Conservation (phyloP, 2,113 vertebrate genomes). For the Vicugna pacos region DNA sequence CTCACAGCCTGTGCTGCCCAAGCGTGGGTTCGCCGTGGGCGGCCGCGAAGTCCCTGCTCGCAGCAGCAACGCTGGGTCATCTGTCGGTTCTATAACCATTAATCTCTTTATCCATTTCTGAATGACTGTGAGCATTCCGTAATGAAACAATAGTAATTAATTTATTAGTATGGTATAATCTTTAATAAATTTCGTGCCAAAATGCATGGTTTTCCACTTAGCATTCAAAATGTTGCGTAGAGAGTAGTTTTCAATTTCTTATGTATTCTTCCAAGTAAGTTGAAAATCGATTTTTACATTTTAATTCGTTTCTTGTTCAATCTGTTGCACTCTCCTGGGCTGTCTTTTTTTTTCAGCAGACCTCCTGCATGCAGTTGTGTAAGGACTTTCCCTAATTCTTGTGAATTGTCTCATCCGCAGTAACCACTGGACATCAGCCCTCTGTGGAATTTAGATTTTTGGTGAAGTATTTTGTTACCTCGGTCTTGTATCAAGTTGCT, state of each 20-base stretch:
- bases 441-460: constrained; percentile 85
- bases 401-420: constrained; percentile 83
- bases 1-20: constrained; percentile 32
- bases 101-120: constrained; percentile 59
- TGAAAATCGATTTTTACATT: constrained; percentile 82
- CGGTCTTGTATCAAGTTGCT: constrained; percentile 90
- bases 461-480: constrained; percentile 91
- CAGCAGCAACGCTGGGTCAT: constrained; percentile 7
- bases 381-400: constrained; percentile 83
- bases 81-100: neutral
- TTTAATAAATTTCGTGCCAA: constrained; percentile 86
- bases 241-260: constrained; percentile 81
- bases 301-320: constrained; percentile 84
- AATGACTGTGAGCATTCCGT: constrained; percentile 65
- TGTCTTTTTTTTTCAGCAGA: constrained; percentile 80
- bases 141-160: constrained; percentile 70
- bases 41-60: neutral
- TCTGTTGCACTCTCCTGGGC: constrained; percentile 83
- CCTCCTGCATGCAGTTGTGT: constrained; percentile 88
- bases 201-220: constrained; percentile 88
- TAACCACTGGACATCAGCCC: constrained; percentile 82
- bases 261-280: constrained; percentile 77
- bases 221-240: constrained; percentile 84
- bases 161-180: constrained; percentile 77
- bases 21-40: neutral